Evolutionary conservation across 1,140 invertebrate species (phyloP).

Genomic region (Maconellicoccus hirsutus): DNA sequence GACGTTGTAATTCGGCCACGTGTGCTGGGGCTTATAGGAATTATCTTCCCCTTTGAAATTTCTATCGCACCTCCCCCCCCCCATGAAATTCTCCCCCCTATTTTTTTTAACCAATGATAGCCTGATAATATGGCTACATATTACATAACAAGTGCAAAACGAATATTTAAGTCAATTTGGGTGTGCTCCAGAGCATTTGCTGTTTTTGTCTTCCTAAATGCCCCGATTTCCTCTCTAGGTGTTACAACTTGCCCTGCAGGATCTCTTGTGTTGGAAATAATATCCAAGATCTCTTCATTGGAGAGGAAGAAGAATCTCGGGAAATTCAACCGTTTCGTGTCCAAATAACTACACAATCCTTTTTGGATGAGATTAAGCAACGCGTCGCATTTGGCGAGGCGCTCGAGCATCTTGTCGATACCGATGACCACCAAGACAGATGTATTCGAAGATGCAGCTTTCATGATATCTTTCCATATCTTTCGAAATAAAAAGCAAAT

Average conservation of each 20-base stretch:
- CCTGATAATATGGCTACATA: no score
- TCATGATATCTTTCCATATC: slow-evolving; percentile 93
- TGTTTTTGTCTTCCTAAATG: slow-evolving; percentile 19
- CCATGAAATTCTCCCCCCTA: no score
- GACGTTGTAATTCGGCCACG: no score
- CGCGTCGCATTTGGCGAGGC: slow-evolving; percentile 76
- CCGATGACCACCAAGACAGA: slow-evolving; percentile 72
- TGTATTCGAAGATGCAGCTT: slow-evolving; percentile 60
- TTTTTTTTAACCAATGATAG: no score
- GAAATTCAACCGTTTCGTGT: slow-evolving; percentile 90
- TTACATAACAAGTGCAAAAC: no score
- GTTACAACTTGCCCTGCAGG: slow-evolving; percentile 67
- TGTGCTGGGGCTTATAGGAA: no score
- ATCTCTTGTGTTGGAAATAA: slow-evolving; percentile 93
- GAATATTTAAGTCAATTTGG: no score
- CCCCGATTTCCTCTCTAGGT: background rate
- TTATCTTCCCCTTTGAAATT: no score
- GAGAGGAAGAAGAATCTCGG: slow-evolving; percentile 95
- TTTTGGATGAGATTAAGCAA: slow-evolving; percentile 80
- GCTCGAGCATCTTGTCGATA: slow-evolving; percentile 88
- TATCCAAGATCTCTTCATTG: slow-evolving; percentile 91
- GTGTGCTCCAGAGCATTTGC: no score
- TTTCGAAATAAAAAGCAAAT: slow-evolving; percentile 31
- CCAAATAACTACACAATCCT: slow-evolving; percentile 86
- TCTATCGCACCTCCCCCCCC: no score